Base-by-base conservation (phyloP, 2,113 vertebrate genomes). In the Dipodomys stephensi region DNA sequence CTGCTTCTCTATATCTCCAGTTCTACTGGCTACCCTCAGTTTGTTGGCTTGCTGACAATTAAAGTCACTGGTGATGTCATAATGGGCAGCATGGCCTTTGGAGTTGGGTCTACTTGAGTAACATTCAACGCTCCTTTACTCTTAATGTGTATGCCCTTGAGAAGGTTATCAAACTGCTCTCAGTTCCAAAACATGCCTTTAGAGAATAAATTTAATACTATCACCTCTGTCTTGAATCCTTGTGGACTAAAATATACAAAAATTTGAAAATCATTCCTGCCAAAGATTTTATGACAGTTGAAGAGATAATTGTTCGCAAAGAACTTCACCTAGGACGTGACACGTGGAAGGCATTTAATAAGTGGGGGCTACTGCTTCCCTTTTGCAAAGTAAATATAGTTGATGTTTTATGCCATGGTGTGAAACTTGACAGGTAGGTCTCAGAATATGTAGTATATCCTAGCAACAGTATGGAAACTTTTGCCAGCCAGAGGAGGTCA, bases 391-490 rank as follows among this genome's bases (percentile, higher is more conserved):
- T 68, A 32, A 67, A 23, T 44, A 32, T 57, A n/a, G 85, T 90
- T 96, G 88, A 39, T 76, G 85, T 23, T 68, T 81, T 65, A 53
- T 76, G 62, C 30, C 39, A 57, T n/a, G 53, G 35, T 0, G 10
- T 94, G 82, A 92, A 64, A 73, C 13, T 69, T 15, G 15, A 72
- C 27, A 39, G 46, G 91, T 93, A 23, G 4, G 35, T 69, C 79
- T 82, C 8, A 28, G 85, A 90, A 73, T 81, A 85, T 88, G 44
- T 84, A 91, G 32, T 78, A 80, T 78, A 82, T 46, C 35, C 76
- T 86, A 90, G 95, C 35, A 95, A 96, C 22, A 0, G 62, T 88
- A 90, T 94, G 82, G 53, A 96, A 86, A 79, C 25, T 88, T 92
- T 93, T 89, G 92, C 94, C 91, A 95, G 74, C 22, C 46, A 83